Conservation (phyloP, 2,113 vertebrate genomes). For the Podiceps cristatus region DNA sequence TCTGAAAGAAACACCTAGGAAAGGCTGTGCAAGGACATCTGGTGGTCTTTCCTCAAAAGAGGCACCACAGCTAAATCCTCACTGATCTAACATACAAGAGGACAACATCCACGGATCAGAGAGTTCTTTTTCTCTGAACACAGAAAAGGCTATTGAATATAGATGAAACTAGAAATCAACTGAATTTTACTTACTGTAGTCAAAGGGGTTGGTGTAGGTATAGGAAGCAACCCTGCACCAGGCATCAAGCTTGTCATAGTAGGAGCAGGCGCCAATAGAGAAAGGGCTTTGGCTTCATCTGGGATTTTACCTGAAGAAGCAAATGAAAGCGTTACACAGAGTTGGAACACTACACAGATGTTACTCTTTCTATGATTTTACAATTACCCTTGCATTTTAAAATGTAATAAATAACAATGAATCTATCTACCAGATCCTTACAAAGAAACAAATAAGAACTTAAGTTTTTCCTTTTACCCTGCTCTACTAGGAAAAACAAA, state of each 20-base stretch:
- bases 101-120: accelerated
- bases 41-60: neutral
- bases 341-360: constrained; percentile 48
- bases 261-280: constrained; percentile 90
- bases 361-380: constrained; percentile 77
- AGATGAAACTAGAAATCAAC: neutral
- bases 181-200: constrained; percentile 65
- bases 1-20: neutral
- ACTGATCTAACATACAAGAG: neutral
- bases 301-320: constrained; percentile 96
- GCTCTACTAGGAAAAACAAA: constrained; percentile 85
- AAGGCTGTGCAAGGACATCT: neutral
- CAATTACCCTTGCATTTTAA: constrained; percentile 80
- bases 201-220: constrained; percentile 85
- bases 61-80: neutral
- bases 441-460: constrained; percentile 79
- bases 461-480: constrained; percentile 84
- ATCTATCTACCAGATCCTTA: constrained; percentile 81
- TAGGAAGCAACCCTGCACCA: constrained; percentile 93
- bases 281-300: constrained; percentile 97
- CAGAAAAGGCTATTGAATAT: neutral
- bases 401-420: constrained; percentile 76
- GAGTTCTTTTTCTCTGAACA: neutral
- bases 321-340: constrained; percentile 81
- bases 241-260: constrained; percentile 90